These are phyloP conservation scores for Drosophila ananassae DNA, from an alignment of 1,140 invertebrate genomes.

Conservation along the genomic window DNA sequence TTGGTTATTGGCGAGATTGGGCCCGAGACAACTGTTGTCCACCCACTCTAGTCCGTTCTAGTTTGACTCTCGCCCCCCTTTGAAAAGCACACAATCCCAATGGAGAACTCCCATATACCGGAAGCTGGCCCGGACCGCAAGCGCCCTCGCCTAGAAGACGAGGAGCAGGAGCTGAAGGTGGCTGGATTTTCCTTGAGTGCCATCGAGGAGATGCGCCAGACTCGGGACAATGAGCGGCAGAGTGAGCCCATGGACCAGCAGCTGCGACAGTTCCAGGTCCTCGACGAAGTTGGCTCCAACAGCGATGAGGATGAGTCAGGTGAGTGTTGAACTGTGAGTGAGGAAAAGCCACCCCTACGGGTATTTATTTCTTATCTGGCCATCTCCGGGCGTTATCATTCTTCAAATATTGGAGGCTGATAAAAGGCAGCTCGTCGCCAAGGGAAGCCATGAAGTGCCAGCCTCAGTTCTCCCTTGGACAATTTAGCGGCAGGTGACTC, in stretches of 20 bases:
- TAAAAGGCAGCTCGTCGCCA: slow-evolving; percentile 42
- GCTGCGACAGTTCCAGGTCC: slow-evolving; percentile 89
- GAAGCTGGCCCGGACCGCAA: slow-evolving; percentile 33
- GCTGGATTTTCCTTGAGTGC: slow-evolving; percentile 81
- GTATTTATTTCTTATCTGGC: slow-evolving; percentile 46
- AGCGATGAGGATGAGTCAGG: slow-evolving; percentile 85
- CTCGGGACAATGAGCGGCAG: slow-evolving; percentile 61
- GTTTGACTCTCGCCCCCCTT: neutral
- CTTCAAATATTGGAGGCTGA: slow-evolving; percentile 65
- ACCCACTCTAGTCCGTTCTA: slow-evolving; percentile 31
- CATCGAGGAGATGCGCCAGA: slow-evolving; percentile 78
- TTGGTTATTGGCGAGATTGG: slow-evolving; percentile 80
- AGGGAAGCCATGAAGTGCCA: slow-evolving; percentile 7
- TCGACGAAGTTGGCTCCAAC: slow-evolving; percentile 89
- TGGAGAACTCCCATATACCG: neutral
- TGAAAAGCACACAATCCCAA: neutral
- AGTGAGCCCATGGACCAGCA: slow-evolving; percentile 70
- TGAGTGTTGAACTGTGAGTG: slow-evolving; percentile 81
- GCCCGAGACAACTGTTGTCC: slow-evolving; percentile 58
- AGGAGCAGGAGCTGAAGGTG: slow-evolving; percentile 68
- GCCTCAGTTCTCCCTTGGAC: slow-evolving; percentile 38
- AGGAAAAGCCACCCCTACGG: neutral
- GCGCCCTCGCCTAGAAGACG: slow-evolving; percentile 55
- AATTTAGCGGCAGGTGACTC: slow-evolving; percentile 15
- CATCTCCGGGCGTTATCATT: slow-evolving; percentile 55